Conservation (phyloP, 1,140 invertebrate species). For the Solen grandis region DNA sequence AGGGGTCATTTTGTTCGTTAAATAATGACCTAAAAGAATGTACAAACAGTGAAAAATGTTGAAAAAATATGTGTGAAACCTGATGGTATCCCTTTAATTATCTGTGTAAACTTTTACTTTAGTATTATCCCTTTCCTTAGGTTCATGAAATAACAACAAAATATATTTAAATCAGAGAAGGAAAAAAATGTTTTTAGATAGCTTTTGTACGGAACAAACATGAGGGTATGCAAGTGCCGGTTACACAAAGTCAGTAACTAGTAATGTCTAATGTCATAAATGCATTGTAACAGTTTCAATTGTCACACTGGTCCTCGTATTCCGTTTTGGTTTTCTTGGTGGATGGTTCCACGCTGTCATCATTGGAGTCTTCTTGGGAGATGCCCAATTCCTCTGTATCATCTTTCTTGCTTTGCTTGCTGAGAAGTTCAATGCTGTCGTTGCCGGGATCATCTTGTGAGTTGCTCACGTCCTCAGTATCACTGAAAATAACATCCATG, state of each 20-base stretch:
- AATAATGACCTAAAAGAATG: constrained; percentile 30
- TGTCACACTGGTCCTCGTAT: constrained; percentile 1
- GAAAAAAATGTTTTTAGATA: constrained; percentile 23
- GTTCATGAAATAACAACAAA: constrained; percentile 30
- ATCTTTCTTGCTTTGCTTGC: constrained; percentile 16
- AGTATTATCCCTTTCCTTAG: constrained; percentile 29
- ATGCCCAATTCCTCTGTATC: constrained; percentile 8
- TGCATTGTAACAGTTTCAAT: constrained; percentile 9
- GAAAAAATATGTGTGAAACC: constrained; percentile 27
- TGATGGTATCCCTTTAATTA: constrained; percentile 22
- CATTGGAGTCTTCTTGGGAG: constrained; percentile 20
- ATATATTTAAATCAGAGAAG: constrained; percentile 28
- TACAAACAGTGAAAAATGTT: constrained; percentile 30
- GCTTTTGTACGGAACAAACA: constrained; percentile 27
- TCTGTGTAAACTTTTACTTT: constrained; percentile 27
- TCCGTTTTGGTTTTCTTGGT: constrained; percentile 18
- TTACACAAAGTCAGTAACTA: constrained; percentile 24
- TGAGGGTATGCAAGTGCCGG: constrained; percentile 25
- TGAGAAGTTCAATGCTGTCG: constrained; percentile 23
- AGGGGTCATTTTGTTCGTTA: constrained; percentile 26
- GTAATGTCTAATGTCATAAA: constrained; percentile 16
- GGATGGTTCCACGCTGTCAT: constrained; percentile 18
- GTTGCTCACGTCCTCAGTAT: constrained; percentile 9
- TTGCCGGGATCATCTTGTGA: constrained; percentile 16
- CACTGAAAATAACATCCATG: constrained; percentile 27